Base-by-base conservation (phyloP, 2,113 vertebrate species). In the Rousettus leschenaultii region DNA sequence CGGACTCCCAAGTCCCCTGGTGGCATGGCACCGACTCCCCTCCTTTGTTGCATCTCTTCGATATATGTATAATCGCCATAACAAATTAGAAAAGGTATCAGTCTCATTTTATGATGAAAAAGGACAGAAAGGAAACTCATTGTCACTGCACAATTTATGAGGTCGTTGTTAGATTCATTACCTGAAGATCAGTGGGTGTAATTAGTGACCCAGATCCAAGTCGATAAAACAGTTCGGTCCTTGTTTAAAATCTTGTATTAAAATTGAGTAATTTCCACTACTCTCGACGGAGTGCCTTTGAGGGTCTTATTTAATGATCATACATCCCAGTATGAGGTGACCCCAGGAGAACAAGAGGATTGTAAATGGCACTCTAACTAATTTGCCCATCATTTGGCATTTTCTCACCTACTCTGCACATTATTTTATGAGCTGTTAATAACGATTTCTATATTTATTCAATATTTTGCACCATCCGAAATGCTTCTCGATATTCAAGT, bases 171-270 rank as follows among this genome's bases (percentile, higher is more conserved):
- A 96, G 86, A 97, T 93, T 97, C 97, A 97, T 98, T 97, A 97
- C 96, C 96, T 90, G 79, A 85, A 97, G 89, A 97, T 95, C 94
- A 95, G 91, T 93, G 89, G 95, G 89, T 95, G 14, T 96, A 97
- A 97, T 98, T 97, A 97, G 97, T 93, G 97, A 97, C 95, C 95
- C 87, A 97, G 93, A 96, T 97, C 94, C 93, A 92, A 96, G 96
- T 79, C 97, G 97, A 96, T 97, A 93, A 97, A 97, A 96, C 53
- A 63, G 88, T 75, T 96, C 86, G 89, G 91, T 82, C 78, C 97
- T 96, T 96, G 95, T 97, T 97, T 96, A 97, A 98, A 97, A 96
- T 97, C 94, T 96, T 97, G 96, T 98, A 95, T 97, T 93, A 93
- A 98, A 98, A 98, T 95, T 97, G 95, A 97, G 82, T 93, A 96